Base-by-base conservation (phyloP, 2,888 invertebrate genomes). In the Muschampia plurimacula region DNA sequence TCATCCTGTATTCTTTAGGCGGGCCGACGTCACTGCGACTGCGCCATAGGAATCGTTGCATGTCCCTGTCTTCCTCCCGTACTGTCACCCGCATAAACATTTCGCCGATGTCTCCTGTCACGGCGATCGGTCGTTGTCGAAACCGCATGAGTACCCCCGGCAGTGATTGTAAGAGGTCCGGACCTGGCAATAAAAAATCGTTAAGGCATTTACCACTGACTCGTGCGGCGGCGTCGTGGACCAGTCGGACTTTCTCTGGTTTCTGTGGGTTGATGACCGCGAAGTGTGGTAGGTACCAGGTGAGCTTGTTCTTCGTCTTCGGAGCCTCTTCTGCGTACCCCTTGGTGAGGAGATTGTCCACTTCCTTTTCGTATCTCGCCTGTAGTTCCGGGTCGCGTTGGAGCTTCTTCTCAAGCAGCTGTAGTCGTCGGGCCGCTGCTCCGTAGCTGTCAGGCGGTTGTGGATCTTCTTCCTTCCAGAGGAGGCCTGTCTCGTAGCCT, bases 51-150 rank as follows among this genome's bases (percentile, higher is more conserved):
- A 75, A 74, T 0, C 77, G 36, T 0, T 75, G 75, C 0, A 74
- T 72, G 22, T 76, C 70, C n/a, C 76, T 13, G n/a, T 78, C 76
- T 66, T 75, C 70, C 3, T 44, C 32, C 49, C 15, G 60, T 0
- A 78, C 60, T 10, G 70, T 73, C 1, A 78, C 63, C 49, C 74
- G 72, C 69, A 78, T 64, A 39, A 78, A 78, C 80, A 80, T 80
- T 13, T 80, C 80, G 0, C 69, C 39, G 1, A 80, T 80, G 69
- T 79, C 80, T 0, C 76, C 78, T 4, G 74, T 62, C 0, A 80
- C 72, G 6, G 79, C 78, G 1, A 79, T 36, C 2, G 0, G 10
- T 2, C 75, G 72, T 13, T 75, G 72, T 0, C 78, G 32, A 28
- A 79, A 79, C 2, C 76, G 39, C 73, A 79, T 75, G 8, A 80